Base-by-base conservation (phyloP, 2,797 vertebrate species). In the Argentina silus region DNA sequence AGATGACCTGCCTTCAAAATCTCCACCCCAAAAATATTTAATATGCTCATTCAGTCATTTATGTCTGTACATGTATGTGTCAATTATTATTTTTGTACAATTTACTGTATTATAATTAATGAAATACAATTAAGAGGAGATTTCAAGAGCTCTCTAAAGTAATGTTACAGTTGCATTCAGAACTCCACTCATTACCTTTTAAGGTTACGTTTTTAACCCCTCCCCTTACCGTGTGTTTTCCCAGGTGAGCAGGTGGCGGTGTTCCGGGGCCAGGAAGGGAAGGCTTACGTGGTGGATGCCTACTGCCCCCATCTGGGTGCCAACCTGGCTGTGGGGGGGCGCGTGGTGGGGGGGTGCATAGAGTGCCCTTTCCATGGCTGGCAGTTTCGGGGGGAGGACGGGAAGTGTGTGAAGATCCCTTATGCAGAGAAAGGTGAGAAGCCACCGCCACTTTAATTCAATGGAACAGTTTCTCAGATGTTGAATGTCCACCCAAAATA, bases 291-390 rank as follows among this genome's bases (percentile, higher is more conserved):
- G 43, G 65, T 94, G 19, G 93, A 95, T 0, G 90, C 94, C 15
- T 95, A 95, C 81, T 95, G 95, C 74, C 95, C 95, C 2, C 95
- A 95, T 74, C 88, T 96, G 4, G 95, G 95, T 0, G 95, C 95
- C 59, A 94, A 92, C 86, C 81, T 96, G 43, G 88, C 92, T 0
- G 89, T 95, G 0, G 94, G 95, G 0, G 95, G 95, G 14, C 85
- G 76, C 0, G 93, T 96, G 53, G 78, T 92, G 42, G 95, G 93
- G n/a, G 83, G 70, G 60, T 96, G 95, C 77, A 90, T 95, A 0
- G 93, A 96, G 67, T 96, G 95, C 66, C 96, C 95, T 0, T 96
- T 95, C 79, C 96, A 95, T 0, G 94, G 95, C 57, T 96, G 96
- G 95, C 92, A 87, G 83, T 95, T 95, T 73, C 81, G 45, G 1